Evolutionary conservation across 2,888 invertebrate species (phyloP), one percentile per base, ranked within the genome.

Genomic region (Trissoscelio sp.): DNA sequence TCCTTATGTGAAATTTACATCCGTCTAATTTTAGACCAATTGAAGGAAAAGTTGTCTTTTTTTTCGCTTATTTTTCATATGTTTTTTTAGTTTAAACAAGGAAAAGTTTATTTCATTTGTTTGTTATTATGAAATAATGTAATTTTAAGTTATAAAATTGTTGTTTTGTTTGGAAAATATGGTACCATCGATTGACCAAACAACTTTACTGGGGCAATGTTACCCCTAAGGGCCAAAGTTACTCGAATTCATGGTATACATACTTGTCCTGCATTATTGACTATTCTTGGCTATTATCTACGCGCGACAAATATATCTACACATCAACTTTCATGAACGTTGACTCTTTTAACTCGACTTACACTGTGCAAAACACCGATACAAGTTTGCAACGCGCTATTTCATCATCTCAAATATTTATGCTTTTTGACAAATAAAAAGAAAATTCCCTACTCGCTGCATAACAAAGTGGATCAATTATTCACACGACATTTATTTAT

Each of bases 121-220:
- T n/a, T n/a, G n/a, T n/a, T n/a, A n/a, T n/a, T n/a, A n/a, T n/a
- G n/a, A n/a, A n/a, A n/a, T n/a, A n/a, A n/a, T n/a, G n/a, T n/a
- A n/a, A n/a, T n/a, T n/a, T n/a, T n/a, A n/a, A n/a, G n/a, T n/a
- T n/a, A n/a, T n/a, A n/a, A n/a, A n/a, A n/a, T n/a, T n/a, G n/a
- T n/a, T n/a, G n/a, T n/a, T n/a, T n/a, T 34, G 34, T 39, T 14
- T 39, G 39, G 12, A 39, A 39, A 24, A 24, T 24, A 24, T 24
- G n/a, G 31, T 2, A 53, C 14, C 16, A n/a, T 31, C 18, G 14
- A 57, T 34, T 16, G 11, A 42, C 20, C 12, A 16, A 20, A 44
- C 5, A 53, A 53, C 39, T 67, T 67, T 67, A 42, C 16, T 67
- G 53, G 66, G 53, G 51, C 66, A 67, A 53, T 24, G 66, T 53